Conservation (phyloP, 2,797 vertebrate genomes). For the Typhlichthys eigenmanni region DNA sequence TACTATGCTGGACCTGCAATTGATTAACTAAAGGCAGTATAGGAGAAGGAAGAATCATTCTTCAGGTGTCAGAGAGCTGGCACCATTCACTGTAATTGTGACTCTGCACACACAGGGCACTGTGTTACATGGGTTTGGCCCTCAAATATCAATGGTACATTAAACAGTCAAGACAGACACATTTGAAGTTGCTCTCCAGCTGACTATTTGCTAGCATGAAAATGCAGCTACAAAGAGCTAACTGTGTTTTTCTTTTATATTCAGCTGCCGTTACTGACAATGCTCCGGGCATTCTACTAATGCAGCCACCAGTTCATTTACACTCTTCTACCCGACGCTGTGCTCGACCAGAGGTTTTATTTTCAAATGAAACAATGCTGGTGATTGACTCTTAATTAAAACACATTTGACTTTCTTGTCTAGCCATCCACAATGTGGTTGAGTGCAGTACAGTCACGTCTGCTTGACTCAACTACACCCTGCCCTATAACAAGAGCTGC, state of each 20-base stretch:
- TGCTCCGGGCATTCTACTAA: not conserved
- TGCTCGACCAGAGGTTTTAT: constrained; percentile 8
- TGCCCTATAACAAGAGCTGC: constrained; percentile 19
- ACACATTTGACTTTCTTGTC: constrained; percentile 44
- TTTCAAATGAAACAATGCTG: constrained; percentile 44
- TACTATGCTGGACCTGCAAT: constrained; percentile 20
- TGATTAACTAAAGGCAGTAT: constrained; percentile 18
- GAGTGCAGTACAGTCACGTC: constrained; percentile 40
- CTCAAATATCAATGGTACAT: constrained; percentile 12
- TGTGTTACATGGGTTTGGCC: constrained; percentile 3
- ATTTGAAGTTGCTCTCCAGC: not conserved
- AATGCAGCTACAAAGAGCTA: not conserved
- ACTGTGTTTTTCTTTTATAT: not conserved
- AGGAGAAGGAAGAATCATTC: constrained; percentile 43
- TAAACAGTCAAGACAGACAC: constrained; percentile 22
- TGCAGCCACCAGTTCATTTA: too few relatives aligned
- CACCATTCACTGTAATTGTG: constrained; percentile 30
- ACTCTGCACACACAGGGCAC: constrained; percentile 16
- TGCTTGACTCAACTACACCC: constrained; percentile 32
- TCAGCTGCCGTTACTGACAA: not conserved
- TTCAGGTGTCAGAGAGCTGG: constrained; percentile 55
- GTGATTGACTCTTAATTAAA: constrained; percentile 24
- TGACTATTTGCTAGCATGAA: constrained; percentile 17
- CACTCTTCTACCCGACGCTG: constrained; percentile 14
- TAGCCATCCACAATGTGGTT: constrained; percentile 23